Evolutionary conservation across 2,797 vertebrate genomes (phyloP).

Genomic region (Coilia nasus): DNA sequence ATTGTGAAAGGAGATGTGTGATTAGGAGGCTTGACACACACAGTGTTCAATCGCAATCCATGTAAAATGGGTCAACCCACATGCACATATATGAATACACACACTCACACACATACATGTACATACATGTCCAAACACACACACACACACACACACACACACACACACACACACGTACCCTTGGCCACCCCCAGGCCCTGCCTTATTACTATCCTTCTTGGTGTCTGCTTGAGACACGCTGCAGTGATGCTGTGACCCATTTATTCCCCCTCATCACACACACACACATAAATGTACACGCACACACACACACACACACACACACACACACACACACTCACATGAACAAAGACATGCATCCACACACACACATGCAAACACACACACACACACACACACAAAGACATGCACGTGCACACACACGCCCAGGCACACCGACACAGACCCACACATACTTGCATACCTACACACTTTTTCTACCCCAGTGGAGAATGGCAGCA

Average conservation of each 20-base stretch:
- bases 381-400: too few relatives aligned
- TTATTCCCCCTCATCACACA: constrained; percentile 33
- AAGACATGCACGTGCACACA: too few relatives aligned
- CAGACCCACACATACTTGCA: not conserved
- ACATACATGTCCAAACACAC: not conserved
- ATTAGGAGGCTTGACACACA: not conserved
- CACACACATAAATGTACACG: not conserved
- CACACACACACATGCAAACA: too few relatives aligned
- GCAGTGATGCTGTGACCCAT: constrained; percentile 46
- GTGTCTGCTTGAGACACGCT: constrained; percentile 47
- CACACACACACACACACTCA: constrained; percentile 24
- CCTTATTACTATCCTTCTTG: constrained; percentile 48
- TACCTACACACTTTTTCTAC: not conserved
- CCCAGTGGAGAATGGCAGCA: not conserved
- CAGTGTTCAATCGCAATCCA: not conserved
- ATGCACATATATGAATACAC: not conserved
- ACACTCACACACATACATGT: not conserved
- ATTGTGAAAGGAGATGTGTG: constrained; percentile 8
- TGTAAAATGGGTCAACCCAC: constrained; percentile 7
- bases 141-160: constrained; percentile 19
- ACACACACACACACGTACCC: not conserved
- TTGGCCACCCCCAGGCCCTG: constrained; percentile 27
- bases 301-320: constrained; percentile 4
- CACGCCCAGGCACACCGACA: not conserved
- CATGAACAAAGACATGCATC: not conserved